Conservation (phyloP, 2,797 vertebrate genomes). For the Lithobates pipiens region DNA sequence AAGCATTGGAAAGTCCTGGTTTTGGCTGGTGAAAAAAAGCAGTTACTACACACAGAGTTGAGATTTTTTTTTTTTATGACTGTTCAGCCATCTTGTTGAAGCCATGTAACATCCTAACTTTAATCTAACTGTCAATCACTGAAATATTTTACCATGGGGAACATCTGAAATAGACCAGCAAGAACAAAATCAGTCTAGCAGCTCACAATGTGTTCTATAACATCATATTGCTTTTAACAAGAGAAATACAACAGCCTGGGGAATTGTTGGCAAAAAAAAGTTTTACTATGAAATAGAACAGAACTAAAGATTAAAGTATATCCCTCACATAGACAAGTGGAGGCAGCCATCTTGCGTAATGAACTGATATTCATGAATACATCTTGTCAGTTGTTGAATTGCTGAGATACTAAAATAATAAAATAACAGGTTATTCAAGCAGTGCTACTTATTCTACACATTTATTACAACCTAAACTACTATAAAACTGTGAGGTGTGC, state of each 20-base stretch:
- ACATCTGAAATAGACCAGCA: conserved; percentile 61
- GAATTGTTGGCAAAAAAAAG: conserved; percentile 55
- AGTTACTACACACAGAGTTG: conserved; percentile 34
- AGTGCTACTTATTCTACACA: too few species aligned
- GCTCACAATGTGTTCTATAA: conserved; percentile 52
- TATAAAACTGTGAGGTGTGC: neutral
- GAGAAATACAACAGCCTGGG: conserved; percentile 58
- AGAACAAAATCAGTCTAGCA: conserved; percentile 47
- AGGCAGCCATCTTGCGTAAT: conserved; percentile 28
- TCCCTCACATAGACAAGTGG: conserved; percentile 21
- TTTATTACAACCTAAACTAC: too few species aligned
- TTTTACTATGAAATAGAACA: conserved; percentile 50
- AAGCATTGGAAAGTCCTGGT: conserved; percentile 34
- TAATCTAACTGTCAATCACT: conserved; percentile 60
- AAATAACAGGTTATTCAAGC: too few species aligned
- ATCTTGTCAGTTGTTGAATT: neutral
- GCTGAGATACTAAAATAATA: neutral
- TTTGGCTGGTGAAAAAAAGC: conserved; percentile 29
- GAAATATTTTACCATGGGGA: conserved; percentile 61
- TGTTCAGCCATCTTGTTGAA: conserved; percentile 61
- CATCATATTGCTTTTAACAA: conserved; percentile 61
- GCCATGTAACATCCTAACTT: conserved; percentile 57
- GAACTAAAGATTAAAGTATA: conserved; percentile 49
- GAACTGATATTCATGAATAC: conserved; percentile 1
- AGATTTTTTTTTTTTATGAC: conserved; percentile 43